phyloP scores from a whole-genome alignment of 2,797 vertebrate genomes.

The Ptychadena robeensis region DNA sequence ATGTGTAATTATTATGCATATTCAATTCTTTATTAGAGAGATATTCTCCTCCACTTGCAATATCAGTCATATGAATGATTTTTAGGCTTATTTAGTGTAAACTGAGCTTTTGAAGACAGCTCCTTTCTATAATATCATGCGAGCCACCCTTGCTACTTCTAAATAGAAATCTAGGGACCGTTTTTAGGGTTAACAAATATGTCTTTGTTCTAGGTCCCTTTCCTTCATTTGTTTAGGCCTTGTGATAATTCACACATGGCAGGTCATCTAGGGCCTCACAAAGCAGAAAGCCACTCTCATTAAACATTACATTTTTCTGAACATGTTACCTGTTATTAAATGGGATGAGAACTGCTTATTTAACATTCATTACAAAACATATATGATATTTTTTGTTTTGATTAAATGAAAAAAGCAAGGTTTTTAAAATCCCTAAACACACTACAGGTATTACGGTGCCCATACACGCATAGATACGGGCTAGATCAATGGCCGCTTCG shows the following conservation, averaged over 20 bases:
- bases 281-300: background rate
- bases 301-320: background rate
- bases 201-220: conserved; percentile 27
- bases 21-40: background rate
- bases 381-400: background rate
- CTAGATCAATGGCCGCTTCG: no score
- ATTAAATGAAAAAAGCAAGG: no score
- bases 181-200: conserved; percentile 29
- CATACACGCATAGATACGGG: no score
- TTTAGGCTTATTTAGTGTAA: background rate
- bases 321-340: background rate
- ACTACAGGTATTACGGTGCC: no score
- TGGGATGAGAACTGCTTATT: no score
- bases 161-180: background rate
- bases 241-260: conserved; percentile 33
- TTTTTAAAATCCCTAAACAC: no score
- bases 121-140: conserved; percentile 7
- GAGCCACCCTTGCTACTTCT: conserved; percentile 1
- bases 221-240: conserved; percentile 17
- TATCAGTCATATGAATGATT: background rate
- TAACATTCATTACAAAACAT: background rate
- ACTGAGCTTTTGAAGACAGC: conserved; percentile 13
- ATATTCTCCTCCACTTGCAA: background rate
- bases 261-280: conserved; percentile 19
- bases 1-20: background rate